Base-by-base conservation (phyloP, 2,888 invertebrate genomes). In the Dorcus hopei region DNA sequence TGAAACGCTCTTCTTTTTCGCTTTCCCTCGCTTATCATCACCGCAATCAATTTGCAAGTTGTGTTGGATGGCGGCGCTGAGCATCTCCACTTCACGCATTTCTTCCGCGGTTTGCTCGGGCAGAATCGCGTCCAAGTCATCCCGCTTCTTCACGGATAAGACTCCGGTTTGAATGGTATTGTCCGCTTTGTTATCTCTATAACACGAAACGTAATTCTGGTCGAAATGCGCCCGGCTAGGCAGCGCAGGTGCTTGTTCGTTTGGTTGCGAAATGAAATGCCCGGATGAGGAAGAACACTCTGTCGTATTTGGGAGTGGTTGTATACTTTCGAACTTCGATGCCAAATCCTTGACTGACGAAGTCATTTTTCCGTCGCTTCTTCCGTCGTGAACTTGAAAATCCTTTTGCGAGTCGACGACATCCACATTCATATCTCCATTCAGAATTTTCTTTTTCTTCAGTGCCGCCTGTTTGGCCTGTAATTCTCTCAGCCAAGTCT, bases 1-100 rank as follows among this genome's bases (percentile, higher is more conserved):
- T 0, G 95, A 95, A 3, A 96, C 96, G 58, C 93, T 93, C 77
- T 96, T 96, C 83, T 95, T 95, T 52, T 85, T 82, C 7, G 78
- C 77, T 67, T 77, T 80, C 57, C 77, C 78, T 0, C 80, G 77
- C 63, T 85, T 85, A 38, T 80, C 79, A 53, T 72, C 69, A 1
- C 70, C 67, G 67, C 80, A 80, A 64, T 70, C 81, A 76, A 52
- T 80, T 26, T 64, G 61, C 19, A 76, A 61, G 1, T 79, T 80
- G 68, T 82, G 80, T 61, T 82, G 80, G 7, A 83, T 81, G 63
- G 80, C 79, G 2, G 81, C 80, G 64, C 80, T 83, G n/a, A 83
- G 70, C 76, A 83, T 78, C 71, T 83, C 83, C 33, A 83, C 83
- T 67, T 84, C 83, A 11, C 81, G 76, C 16, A 83, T 79, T 73